These are phyloP conservation scores for Erpetoichthys calabaricus DNA, from an alignment of 2,797 vertebrate species.

Conservation along the genomic window DNA sequence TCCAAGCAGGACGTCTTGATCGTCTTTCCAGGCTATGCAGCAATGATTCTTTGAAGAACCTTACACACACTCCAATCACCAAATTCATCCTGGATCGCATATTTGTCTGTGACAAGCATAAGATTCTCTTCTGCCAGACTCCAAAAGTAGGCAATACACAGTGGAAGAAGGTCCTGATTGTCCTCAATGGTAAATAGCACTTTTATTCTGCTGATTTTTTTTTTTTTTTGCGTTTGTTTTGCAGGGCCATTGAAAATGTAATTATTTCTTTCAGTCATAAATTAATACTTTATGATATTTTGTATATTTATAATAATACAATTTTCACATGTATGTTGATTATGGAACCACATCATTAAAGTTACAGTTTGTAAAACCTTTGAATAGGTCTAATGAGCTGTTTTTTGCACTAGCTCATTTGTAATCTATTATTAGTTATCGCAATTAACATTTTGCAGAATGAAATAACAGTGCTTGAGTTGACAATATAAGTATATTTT, in stretches of 20 bases:
- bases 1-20: slow-evolving; percentile 57
- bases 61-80: slow-evolving; percentile 69
- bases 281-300: neutral
- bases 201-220: neutral
- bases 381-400: too few species aligned
- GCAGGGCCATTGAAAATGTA: neutral
- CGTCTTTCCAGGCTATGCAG: slow-evolving; percentile 63
- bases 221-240: neutral
- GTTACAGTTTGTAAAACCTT: too few species aligned
- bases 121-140: slow-evolving; percentile 94
- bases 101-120: slow-evolving; percentile 94
- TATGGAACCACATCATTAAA: too few species aligned
- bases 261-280: neutral
- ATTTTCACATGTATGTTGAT: neutral
- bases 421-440: too few species aligned
- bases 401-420: too few species aligned
- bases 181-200: slow-evolving; percentile 70
- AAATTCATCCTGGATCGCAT: slow-evolving; percentile 92
- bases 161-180: slow-evolving; percentile 98
- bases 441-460: too few species aligned
- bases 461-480: too few species aligned
- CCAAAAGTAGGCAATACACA: slow-evolving; percentile 98
- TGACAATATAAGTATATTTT: too few species aligned
- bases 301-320: neutral
- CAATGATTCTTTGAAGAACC: slow-evolving; percentile 64